These are phyloP conservation scores for Conus ventricosus DNA, from an alignment of 1,140 invertebrate genomes.

Conservation along the genomic window DNA sequence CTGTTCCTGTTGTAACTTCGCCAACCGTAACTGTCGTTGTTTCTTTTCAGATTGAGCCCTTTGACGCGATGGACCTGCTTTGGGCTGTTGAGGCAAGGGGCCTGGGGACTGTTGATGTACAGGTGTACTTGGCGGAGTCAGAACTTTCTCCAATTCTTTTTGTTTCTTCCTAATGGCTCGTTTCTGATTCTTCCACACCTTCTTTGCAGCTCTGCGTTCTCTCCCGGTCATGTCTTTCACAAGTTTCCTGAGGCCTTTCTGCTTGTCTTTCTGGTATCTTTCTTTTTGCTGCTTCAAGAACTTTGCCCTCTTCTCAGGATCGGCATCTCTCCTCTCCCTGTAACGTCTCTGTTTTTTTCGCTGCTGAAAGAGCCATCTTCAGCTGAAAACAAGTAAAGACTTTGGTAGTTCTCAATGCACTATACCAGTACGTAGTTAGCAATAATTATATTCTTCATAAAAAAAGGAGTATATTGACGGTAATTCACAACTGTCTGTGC, in stretches of 20 bases:
- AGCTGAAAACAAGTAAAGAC: neutral
- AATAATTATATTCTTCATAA: neutral
- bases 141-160: neutral
- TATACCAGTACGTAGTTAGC: neutral
- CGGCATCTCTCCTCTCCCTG: neutral
- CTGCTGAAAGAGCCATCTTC: neutral
- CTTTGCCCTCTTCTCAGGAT: neutral
- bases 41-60: neutral
- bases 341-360: neutral
- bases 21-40: neutral
- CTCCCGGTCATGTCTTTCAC: neutral
- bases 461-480: too few species aligned
- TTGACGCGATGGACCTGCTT: constrained; percentile 3
- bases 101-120: neutral
- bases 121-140: neutral
- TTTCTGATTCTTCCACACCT: neutral
- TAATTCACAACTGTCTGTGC: too few species aligned
- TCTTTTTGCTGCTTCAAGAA: constrained; percentile 1
- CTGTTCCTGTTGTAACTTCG: neutral
- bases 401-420: neutral
- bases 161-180: neutral
- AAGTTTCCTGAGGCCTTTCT: neutral
- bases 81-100: neutral
- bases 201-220: constrained; percentile 5
- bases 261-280: neutral